A percentile compares a stretch with the other conserved stretches of the same genome.
Conservation (phyloP, 2,888 invertebrate species). For the Drosophila antonietae region DNA sequence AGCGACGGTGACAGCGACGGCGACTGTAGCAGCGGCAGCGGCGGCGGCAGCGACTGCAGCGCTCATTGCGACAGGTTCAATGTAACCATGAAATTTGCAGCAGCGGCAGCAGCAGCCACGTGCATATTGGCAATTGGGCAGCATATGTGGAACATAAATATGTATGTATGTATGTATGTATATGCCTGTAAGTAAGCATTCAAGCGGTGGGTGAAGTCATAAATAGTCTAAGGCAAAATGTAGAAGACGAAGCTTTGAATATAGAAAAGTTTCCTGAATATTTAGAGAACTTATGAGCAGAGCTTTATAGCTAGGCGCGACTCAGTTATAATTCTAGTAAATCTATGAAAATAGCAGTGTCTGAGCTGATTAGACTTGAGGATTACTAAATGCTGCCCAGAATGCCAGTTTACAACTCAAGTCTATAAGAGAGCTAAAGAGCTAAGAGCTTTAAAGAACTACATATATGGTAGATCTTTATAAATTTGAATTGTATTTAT, state of each 20-base stretch:
- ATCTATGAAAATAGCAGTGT: no score
- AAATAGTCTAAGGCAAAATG: background rate
- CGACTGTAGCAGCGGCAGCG: no score
- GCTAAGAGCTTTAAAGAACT: no score
- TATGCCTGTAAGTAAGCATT: background rate
- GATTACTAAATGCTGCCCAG: no score
- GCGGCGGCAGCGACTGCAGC: constrained; percentile 1
- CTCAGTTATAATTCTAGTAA: no score
- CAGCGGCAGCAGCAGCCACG: constrained; percentile 36
- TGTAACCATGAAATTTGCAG: constrained; percentile 70
- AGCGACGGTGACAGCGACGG: background rate
- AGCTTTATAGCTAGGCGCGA: background rate
- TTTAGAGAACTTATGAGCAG: background rate
- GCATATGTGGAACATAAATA: constrained; percentile 7
- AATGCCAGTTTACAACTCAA: no score
- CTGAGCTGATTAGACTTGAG: no score
- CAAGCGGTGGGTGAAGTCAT: background rate
- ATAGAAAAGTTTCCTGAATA: background rate
- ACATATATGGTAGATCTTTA: no score
- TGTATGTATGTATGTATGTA: background rate
- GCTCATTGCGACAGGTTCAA: constrained; percentile 63
- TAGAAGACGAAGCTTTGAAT: background rate
- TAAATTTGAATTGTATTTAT: no score
- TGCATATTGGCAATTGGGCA: constrained; percentile 24
- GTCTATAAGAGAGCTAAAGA: no score